Evolutionary conservation across 2,797 vertebrate species (phyloP), one percentile per base, ranked within the genome.

Genomic region (Enoplosus armatus): DNA sequence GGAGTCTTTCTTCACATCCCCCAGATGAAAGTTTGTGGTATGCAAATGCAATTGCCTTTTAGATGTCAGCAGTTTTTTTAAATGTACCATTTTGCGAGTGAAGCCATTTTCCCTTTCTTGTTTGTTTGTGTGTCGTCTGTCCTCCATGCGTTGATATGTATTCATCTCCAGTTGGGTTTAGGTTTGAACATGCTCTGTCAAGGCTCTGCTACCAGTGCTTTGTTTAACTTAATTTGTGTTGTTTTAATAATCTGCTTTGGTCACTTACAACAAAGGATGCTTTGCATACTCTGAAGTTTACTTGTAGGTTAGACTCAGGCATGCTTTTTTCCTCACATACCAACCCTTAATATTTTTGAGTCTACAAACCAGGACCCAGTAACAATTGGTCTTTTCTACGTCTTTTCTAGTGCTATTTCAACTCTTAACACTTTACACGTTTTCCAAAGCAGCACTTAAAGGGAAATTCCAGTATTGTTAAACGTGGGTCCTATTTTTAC

Each of bases 1-100:
- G 92, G 96, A 88, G 95, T 93, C 86, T 93, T 96, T 97, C 96
- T 96, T 92, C 89, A 90, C 89, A 81, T 74, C 94, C 95, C 96
- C 96, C 96, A 97, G 96, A 97, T 97, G 97, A 97, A 98, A 97
- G 96, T 97, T 96, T 96, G 95, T 48, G 90, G 94, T 97, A 98
- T 98, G 97, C 96, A 98, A 97, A 99, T 99, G 90, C 90, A 93
- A 90, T 90, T 90, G 94, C 94, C 94, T 96, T 92, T 94, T 94
- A 95, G 94, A 95, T 94, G 96, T 98, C 96, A 97, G 96, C 97
- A 95, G 87, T 96, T 97, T 69, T 80, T 96, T 96, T 95, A 88
- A 95, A 96, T 88, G 91, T 95, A 95, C 95, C 79, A 90, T 93
- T 95, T 95, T 93, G 83, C 80, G 58, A 91, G 76, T 87, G 94